Evolutionary conservation across 2,888 invertebrate species (phyloP).

Genomic region (Platyscelio sp.): DNA sequence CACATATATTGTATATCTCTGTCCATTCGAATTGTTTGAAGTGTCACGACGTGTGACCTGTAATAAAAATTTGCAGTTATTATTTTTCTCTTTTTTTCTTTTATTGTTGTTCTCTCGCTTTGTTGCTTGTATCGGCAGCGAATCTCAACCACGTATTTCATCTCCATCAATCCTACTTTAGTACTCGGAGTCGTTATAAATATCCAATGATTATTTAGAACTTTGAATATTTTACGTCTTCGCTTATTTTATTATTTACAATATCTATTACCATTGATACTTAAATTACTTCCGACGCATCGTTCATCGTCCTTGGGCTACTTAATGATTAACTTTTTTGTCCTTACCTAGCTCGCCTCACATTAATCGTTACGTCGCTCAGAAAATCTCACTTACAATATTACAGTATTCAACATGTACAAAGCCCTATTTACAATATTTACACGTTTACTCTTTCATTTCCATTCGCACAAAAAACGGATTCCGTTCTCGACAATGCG

Average conservation of each 20-base stretch:
- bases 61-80: slow-evolving; percentile 58
- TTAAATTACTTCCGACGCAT: slow-evolving; percentile 79
- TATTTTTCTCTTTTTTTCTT: slow-evolving; percentile 56
- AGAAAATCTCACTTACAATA: slow-evolving; percentile 77
- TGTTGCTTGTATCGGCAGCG: background rate
- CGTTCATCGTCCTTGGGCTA: slow-evolving; percentile 79
- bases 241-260: slow-evolving; percentile 83
- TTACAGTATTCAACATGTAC: slow-evolving; percentile 87
- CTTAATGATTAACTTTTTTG: slow-evolving; percentile 78
- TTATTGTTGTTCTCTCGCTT: slow-evolving; percentile 19
- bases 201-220: slow-evolving; percentile 83
- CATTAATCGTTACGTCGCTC: slow-evolving; percentile 78
- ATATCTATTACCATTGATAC: slow-evolving; percentile 80
- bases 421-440: slow-evolving; percentile 87
- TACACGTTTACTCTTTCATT: slow-evolving; percentile 77
- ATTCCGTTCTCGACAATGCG: slow-evolving; percentile 69
- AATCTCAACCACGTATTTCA: slow-evolving; percentile 9
- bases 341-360: slow-evolving; percentile 76
- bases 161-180: slow-evolving; percentile 77
- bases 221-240: slow-evolving; percentile 82
- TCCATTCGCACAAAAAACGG: slow-evolving; percentile 19
- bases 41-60: slow-evolving; percentile 40
- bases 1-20: slow-evolving; percentile 77
- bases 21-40: slow-evolving; percentile 62
- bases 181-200: slow-evolving; percentile 80